These are phyloP conservation scores for Sympetrum striolatum DNA, from an alignment of 2,888 invertebrate species.

Conservation along the genomic window DNA sequence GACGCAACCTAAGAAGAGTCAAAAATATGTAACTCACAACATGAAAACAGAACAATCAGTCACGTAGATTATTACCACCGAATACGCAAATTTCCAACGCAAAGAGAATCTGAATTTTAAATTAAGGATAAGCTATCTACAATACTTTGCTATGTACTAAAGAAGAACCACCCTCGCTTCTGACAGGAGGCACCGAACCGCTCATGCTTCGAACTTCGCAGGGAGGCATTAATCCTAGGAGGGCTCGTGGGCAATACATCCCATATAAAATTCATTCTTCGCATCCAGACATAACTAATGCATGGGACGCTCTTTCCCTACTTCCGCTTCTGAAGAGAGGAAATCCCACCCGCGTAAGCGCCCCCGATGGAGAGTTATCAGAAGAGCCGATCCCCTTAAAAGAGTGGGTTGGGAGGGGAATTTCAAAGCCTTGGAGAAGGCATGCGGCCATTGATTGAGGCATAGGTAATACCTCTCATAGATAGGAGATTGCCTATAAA, in stretches of 20 bases:
- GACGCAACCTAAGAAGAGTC: too few relatives aligned
- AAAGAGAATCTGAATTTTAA: too few relatives aligned
- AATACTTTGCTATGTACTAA: too few relatives aligned
- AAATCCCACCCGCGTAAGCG: neutral
- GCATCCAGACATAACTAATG: constrained; percentile 34
- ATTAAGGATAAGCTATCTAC: too few relatives aligned
- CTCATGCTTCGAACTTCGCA: neutral
- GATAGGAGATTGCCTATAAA: too few relatives aligned
- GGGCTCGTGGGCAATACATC: neutral
- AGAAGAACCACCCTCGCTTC: neutral
- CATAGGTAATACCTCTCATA: neutral
- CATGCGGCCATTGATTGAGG: neutral
- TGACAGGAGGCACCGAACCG: constrained; percentile 1
- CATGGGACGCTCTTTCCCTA: neutral
- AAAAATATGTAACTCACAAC: too few relatives aligned
- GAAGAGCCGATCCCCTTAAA: neutral
- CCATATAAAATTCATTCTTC: constrained; percentile 31
- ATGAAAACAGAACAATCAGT: too few relatives aligned
- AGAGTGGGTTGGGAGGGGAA: neutral
- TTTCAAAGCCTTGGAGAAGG: neutral
- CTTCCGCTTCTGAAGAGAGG: constrained; percentile 10
- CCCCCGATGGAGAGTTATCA: constrained; percentile 6
- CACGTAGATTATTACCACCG: too few relatives aligned
- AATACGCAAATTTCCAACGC: too few relatives aligned
- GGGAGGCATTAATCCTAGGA: neutral